phyloP scores from a whole-genome alignment of 2,113 vertebrate species.

The Crotophaga sulcirostris region DNA sequence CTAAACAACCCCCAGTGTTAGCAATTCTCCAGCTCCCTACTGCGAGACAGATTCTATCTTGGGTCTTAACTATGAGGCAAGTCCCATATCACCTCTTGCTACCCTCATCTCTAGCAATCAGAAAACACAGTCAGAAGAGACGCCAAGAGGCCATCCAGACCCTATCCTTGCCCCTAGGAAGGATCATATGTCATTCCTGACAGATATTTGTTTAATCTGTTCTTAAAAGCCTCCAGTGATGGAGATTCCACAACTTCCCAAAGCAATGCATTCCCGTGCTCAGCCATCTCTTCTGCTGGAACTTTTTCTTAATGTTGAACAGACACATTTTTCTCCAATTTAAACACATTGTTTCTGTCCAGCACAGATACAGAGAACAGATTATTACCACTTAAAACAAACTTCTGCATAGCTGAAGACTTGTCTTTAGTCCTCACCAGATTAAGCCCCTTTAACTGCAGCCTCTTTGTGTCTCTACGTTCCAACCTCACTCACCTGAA shows the following conservation, averaged over 20 bases:
- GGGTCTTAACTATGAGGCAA: not conserved
- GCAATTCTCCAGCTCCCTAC: not conserved
- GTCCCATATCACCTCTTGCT: not conserved
- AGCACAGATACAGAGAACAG: not conserved
- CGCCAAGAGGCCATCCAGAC: not conserved
- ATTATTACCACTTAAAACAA: not conserved
- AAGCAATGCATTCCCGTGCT: not conserved
- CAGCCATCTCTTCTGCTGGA: not conserved
- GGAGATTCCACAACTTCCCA: constrained; percentile 9
- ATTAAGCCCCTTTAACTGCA: not conserved
- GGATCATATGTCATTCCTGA: constrained; percentile 7
- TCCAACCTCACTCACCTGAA: not conserved
- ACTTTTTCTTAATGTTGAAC: not conserved
- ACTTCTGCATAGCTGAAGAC: not conserved
- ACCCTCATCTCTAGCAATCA: not conserved
- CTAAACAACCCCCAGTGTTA: not conserved
- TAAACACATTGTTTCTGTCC: not conserved
- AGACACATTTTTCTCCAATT: not conserved
- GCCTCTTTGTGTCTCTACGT: not conserved
- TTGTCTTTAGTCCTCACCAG: not conserved
- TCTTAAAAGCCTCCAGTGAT: constrained; percentile 12
- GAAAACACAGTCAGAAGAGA: not conserved
- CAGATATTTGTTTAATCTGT: constrained; percentile 19
- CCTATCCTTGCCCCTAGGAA: not conserved
- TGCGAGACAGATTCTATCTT: not conserved